These are phyloP conservation scores for Heliconius nattereri DNA, from an alignment of 1,140 invertebrate species.

Conservation along the genomic window DNA sequence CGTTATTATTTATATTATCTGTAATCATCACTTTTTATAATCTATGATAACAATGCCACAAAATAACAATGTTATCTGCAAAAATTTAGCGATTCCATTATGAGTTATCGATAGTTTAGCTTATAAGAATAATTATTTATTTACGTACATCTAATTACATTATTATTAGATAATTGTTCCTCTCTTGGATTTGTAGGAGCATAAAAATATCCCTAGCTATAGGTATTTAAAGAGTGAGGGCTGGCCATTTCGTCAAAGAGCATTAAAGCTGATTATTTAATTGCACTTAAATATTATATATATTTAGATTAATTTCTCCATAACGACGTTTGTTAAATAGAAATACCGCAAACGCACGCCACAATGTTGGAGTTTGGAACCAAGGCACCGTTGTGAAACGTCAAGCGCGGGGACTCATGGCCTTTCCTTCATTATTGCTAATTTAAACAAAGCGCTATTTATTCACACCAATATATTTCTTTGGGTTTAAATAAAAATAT, in stretches of 20 bases:
- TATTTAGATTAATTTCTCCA: not conserved
- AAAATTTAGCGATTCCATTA: constrained; percentile 18
- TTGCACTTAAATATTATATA: not conserved
- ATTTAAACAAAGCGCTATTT: constrained; percentile 1
- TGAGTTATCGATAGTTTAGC: constrained; percentile 25
- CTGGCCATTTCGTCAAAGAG: too few relatives aligned
- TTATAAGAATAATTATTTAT: constrained; percentile 20
- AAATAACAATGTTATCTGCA: constrained; percentile 28
- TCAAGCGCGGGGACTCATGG: not conserved
- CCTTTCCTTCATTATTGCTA: not conserved
- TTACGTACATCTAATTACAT: not conserved
- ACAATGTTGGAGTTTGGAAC: not conserved
- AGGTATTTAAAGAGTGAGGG: not conserved
- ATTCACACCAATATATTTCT: not conserved
- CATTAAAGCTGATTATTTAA: not conserved
- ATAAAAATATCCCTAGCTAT: not conserved
- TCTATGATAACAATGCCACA: constrained; percentile 21
- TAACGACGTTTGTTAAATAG: not conserved
- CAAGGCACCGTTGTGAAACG: not conserved
- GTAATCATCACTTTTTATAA: constrained; percentile 16
- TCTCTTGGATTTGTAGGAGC: not conserved
- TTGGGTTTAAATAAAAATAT: not conserved
- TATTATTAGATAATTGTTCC: not conserved
- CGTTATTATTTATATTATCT: not conserved
- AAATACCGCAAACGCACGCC: not conserved